Evolutionary conservation across 2,797 vertebrate species (phyloP), one percentile per base, ranked within the genome.

Genomic region (Amblyopsis hoosieri): DNA sequence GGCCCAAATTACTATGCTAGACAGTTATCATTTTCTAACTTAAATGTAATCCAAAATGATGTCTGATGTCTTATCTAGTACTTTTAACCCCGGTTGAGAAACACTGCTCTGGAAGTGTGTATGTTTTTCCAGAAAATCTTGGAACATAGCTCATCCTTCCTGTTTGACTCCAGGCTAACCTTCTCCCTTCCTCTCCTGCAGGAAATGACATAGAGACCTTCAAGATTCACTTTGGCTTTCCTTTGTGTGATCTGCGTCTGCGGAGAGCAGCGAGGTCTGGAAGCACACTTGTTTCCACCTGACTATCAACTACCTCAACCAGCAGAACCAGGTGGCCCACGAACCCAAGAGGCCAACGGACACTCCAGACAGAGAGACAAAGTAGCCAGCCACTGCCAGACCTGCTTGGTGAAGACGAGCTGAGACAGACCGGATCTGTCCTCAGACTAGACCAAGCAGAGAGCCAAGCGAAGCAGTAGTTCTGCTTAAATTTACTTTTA

Each of bases 171-270:
- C n/a, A 63, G 56, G 62, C 58, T 85, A 84, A 89, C 57, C 53
- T 84, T 90, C 81, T 88, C 69, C 79, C 73, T 76, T 76, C 74
- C 76, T 75, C 69, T 79, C 82, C 79, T 62, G 65, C 91, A 99
- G 97, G 96, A 98, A 96, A 96, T 96, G 95, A 98, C 94, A 94
- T 94, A 95, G 94, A 97, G 95, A 95, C 97, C 95, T 98, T 98
- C 96, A 92, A 93, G 93, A 93, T 94, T 93, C 90, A 91, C 85
- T 87, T 91, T 89, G 86, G 92, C 93, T 93, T 93, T 92, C 93
- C 91, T 94, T 91, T 80, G 93, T 94, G 87, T 89, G 79, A 91
- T 93, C 90, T 85, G 89, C 90, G 87, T 87, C 85, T 72, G 80
- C 76, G 60, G 85, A 80, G 88, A 90, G 89, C 91, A 83, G 86